Conservation (phyloP, 2,888 invertebrate genomes). For the Leptinotarsa juncta region DNA sequence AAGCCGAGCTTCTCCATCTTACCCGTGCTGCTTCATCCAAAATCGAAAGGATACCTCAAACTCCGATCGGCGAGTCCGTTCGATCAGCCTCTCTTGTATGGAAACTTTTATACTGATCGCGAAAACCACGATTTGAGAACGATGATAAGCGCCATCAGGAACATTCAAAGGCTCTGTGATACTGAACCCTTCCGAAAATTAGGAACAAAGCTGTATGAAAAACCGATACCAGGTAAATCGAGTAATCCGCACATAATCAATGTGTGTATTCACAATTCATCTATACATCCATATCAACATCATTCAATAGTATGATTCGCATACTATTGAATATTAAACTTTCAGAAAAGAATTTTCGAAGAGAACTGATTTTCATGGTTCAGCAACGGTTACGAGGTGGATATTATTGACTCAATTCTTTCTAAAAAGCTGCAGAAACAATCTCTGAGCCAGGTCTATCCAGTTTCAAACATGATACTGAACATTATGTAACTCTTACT, state of each 20-base stretch:
- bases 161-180: conserved; percentile 64
- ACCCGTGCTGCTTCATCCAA: conserved; percentile 71
- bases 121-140: conserved; percentile 65
- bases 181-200: conserved; percentile 68
- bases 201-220: conserved; percentile 70
- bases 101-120: conserved; percentile 69
- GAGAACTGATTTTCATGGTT: no score
- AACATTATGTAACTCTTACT: no score
- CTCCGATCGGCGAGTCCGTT: conserved; percentile 69
- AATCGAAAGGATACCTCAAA: conserved; percentile 67
- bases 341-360: no score
- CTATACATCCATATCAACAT: no score
- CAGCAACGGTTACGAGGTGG: no score
- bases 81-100: conserved; percentile 71
- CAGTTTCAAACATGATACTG: no score
- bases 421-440: no score
- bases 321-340: no score
- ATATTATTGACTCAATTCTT: no score
- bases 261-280: no score
- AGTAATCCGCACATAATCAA: not conserved
- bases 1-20: conserved; percentile 66
- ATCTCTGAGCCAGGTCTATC: no score
- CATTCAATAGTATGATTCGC: no score
- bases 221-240: conserved; percentile 64
- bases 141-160: conserved; percentile 69